These are phyloP conservation scores for Acipenser transmontanus DNA, from an alignment of 2,797 vertebrate species.

Conservation along the genomic window DNA sequence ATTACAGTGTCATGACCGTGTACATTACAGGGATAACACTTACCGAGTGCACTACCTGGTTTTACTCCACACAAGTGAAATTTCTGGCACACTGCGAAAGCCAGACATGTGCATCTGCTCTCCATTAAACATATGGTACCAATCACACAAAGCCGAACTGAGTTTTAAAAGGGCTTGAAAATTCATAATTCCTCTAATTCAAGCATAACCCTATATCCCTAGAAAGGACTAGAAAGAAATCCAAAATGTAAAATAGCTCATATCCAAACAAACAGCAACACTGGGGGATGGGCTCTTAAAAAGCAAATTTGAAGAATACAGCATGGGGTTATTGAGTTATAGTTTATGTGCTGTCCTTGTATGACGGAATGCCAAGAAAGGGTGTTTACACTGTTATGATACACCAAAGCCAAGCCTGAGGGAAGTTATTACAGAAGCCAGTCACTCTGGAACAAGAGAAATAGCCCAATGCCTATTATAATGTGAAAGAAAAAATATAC, in stretches of 20 bases:
- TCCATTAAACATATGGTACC: conserved; percentile 5
- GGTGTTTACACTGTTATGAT: too few species aligned
- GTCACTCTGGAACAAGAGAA: too few species aligned
- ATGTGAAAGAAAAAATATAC: too few species aligned
- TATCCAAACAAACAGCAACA: not conserved
- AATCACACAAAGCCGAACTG: not conserved
- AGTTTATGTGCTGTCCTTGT: too few species aligned
- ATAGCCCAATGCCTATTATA: too few species aligned
- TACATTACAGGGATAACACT: conserved; percentile 17
- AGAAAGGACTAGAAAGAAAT: not conserved
- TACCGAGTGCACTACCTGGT: conserved; percentile 1
- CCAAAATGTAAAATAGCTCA: not conserved
- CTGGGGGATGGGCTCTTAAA: too few species aligned
- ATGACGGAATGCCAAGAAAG: too few species aligned
- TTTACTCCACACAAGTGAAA: conserved; percentile 3
- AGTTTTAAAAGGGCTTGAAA: conserved; percentile 1
- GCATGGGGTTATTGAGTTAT: too few species aligned
- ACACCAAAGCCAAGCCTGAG: too few species aligned
- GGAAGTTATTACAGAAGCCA: too few species aligned
- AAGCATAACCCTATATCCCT: not conserved
- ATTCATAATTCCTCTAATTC: not conserved
- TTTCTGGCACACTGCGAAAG: not conserved
- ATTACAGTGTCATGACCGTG: conserved; percentile 25
- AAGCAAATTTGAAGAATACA: too few species aligned
- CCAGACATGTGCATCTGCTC: conserved; percentile 1